phyloP scores from a whole-genome alignment of 2,888 invertebrate genomes.

The Norana najaformis region DNA sequence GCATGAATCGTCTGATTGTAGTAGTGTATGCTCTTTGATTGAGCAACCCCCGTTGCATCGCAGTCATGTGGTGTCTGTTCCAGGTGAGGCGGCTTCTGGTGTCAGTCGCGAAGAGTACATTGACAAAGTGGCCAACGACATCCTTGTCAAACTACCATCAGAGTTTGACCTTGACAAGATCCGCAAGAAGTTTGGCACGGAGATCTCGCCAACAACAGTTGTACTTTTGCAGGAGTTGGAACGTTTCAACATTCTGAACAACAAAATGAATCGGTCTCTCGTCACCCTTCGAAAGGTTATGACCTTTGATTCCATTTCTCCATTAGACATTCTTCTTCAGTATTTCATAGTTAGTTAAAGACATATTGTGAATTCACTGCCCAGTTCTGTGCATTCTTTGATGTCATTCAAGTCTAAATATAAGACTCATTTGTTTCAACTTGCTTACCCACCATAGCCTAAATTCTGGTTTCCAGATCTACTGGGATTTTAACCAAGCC shows the following conservation, averaged over 20 bases:
- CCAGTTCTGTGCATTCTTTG: background rate
- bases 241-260: conserved; percentile 79
- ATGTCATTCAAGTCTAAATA: background rate
- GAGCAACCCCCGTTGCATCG: no score
- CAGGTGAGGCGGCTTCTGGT: conserved; percentile 73
- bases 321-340: background rate
- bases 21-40: background rate
- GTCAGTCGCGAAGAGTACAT: conserved; percentile 86
- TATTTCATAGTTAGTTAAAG: no score
- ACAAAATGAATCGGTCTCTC: conserved; percentile 73
- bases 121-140: conserved; percentile 76
- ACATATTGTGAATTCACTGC: background rate
- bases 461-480: background rate
- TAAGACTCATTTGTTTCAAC: background rate
- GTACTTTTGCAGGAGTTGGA: conserved; percentile 85
- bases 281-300: conserved; percentile 68
- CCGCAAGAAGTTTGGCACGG: conserved; percentile 77
- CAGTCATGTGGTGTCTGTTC: background rate
- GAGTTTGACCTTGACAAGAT: conserved; percentile 81
- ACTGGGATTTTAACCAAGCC: no score
- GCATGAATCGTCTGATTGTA: background rate
- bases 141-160: conserved; percentile 75
- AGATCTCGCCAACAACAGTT: conserved; percentile 80
- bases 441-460: background rate
- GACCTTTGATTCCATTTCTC: background rate